Evolutionary conservation across 2,888 invertebrate species (phyloP), one percentile per base, ranked within the genome.

Genomic region (Geotrupes spiniger): DNA sequence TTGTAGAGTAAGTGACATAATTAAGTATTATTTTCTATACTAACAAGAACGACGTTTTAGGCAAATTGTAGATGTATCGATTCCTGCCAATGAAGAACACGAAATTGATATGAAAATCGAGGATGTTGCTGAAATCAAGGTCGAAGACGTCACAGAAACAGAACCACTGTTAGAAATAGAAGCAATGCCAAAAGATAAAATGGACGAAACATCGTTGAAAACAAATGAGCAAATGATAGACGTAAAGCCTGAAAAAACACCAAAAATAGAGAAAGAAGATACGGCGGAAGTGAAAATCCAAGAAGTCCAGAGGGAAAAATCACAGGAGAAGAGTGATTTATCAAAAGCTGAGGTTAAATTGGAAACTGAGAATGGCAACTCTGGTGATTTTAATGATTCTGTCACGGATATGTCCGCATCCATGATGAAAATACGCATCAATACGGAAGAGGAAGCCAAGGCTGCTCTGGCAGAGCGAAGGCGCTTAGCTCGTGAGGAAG

Each of bases 361-460:
- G 6, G 21, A 39, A 26, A 21, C 21, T 15, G 17, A n/a, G n/a
- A 12, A 37, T 21, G 17, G 11, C 8, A 17, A 11, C 15, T 17
- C 37, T 15, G 54, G 49, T 11, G 54, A 46, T 17, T 36, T 46
- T 17, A 65, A 15, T 36, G 47, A 64, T 64, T 46, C 56, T 3
- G 52, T 53, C 11, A 46, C 49, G 12, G 71, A 71, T 58, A 72
- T 75, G 72, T 66, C 76, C 58, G 81, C 85, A 37, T 85, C 85
- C 26, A 82, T 85, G 79, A 82, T 81, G 51, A 84, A 81, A 68
- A 76, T 77, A 21, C 77, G 84, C 58, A 91, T 92, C 58, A 90
- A 87, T 6, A 92, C 92, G 2, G 93, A 92, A 74, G 93, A 92
- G 71, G 85, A 94, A 70, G 95, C 95, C 5, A 95, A 94, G 74